Conservation (phyloP, 1,140 invertebrate species). For the Drosophila simulans region DNA sequence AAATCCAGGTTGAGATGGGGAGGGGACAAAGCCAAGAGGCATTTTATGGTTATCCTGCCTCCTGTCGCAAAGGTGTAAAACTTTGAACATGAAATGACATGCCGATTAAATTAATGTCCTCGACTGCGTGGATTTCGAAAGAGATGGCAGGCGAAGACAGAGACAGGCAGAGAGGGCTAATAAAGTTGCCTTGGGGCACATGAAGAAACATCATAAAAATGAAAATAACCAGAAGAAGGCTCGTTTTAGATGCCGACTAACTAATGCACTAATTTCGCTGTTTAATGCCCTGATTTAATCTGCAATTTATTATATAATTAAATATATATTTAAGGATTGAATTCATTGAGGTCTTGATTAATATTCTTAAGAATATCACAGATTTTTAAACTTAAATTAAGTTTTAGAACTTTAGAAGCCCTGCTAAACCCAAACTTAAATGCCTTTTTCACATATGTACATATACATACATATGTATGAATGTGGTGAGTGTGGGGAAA, state of each 20-base stretch:
- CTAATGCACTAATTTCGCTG: background rate
- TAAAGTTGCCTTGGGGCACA: slow-evolving; percentile 38
- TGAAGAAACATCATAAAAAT: slow-evolving; percentile 30
- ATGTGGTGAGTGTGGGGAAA: too few relatives aligned
- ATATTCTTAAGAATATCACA: too few relatives aligned
- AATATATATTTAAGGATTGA: too few relatives aligned
- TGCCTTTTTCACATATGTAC: background rate
- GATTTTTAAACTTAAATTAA: too few relatives aligned
- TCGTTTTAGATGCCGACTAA: background rate
- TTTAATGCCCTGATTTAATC: too few relatives aligned
- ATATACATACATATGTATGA: background rate
- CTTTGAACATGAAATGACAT: slow-evolving; percentile 59
- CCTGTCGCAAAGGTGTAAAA: slow-evolving; percentile 49
- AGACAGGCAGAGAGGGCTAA: slow-evolving; percentile 2
- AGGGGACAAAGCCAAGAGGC: slow-evolving; percentile 38
- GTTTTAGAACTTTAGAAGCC: too few relatives aligned
- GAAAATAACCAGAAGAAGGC: slow-evolving; percentile 2
- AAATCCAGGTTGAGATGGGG: slow-evolving; percentile 5
- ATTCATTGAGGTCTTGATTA: too few relatives aligned
- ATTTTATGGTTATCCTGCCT: slow-evolving; percentile 40
- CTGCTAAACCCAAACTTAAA: slow-evolving; percentile 6
- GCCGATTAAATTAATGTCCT: slow-evolving; percentile 60
- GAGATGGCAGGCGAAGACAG: too few relatives aligned
- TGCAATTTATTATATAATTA: too few relatives aligned
- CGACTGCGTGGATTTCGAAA: slow-evolving; percentile 1